These are phyloP conservation scores for Plebejus argus DNA, from an alignment of 2,888 invertebrate genomes.

Conservation along the genomic window DNA sequence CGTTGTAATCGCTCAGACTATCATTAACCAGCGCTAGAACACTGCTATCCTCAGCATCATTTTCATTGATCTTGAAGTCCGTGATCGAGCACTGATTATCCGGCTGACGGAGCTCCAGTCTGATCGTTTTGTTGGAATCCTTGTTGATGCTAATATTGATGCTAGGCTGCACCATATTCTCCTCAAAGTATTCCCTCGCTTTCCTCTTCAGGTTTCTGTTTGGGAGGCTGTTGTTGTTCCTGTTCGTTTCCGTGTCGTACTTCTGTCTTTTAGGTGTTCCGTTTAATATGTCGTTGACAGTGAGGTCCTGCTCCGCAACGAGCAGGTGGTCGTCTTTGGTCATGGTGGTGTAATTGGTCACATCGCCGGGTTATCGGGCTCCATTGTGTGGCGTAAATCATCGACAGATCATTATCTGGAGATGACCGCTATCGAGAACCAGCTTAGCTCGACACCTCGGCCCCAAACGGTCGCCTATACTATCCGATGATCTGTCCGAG, in stretches of 20 bases:
- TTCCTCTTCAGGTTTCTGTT: conserved; percentile 52
- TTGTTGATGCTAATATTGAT: conserved; percentile 64
- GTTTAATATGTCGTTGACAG: conserved; percentile 65
- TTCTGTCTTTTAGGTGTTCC: conserved; percentile 60
- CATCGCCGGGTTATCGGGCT: conserved; percentile 71
- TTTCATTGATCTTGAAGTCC: conserved; percentile 38
- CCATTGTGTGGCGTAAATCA: conserved; percentile 78
- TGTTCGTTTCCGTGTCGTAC: conserved; percentile 36
- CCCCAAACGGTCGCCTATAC: conserved; percentile 48
- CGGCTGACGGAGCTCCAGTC: conserved; percentile 60
- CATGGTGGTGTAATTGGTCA: conserved; percentile 73
- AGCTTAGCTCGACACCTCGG: conserved; percentile 53
- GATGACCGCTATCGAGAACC: conserved; percentile 67
- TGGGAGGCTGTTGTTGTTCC: not conserved
- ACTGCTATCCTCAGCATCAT: conserved; percentile 40
- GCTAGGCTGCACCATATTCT: conserved; percentile 51
- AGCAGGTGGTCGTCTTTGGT: conserved; percentile 70
- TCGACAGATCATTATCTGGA: conserved; percentile 76
- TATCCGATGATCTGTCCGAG: conserved; percentile 59
- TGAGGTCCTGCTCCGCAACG: conserved; percentile 58
- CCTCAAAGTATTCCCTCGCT: conserved; percentile 50
- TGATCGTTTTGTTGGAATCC: conserved; percentile 59
- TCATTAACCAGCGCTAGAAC: conserved; percentile 47
- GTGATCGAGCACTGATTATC: conserved; percentile 43
- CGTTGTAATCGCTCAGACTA: conserved; percentile 50